Evolutionary conservation across 2,113 vertebrate genomes (phyloP).

Genomic region (Rallus limicola): DNA sequence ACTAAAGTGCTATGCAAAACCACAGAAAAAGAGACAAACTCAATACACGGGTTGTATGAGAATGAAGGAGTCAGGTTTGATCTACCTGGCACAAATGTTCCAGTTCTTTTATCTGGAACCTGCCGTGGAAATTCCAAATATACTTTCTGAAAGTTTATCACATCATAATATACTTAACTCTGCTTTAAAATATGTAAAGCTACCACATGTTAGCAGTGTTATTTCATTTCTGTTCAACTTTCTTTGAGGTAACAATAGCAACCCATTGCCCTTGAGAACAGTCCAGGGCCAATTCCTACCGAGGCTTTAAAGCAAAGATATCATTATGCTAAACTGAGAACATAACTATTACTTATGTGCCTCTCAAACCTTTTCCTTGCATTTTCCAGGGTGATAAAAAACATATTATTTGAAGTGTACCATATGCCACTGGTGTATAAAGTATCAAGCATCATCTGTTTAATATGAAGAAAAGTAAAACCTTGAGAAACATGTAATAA

Average conservation of each 20-base stretch:
- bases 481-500: background rate
- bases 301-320: background rate
- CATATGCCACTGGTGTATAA: background rate
- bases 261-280: background rate
- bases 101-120: background rate
- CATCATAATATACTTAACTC: background rate
- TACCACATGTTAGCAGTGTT: accelerated
- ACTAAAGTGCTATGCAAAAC: background rate
- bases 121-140: background rate
- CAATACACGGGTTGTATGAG: background rate
- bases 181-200: background rate
- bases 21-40: background rate
- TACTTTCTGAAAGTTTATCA: background rate
- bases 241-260: background rate
- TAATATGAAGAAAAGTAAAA: background rate
- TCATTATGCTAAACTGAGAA: background rate
- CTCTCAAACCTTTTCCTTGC: background rate
- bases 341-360: background rate
- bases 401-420: background rate
- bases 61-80: background rate
- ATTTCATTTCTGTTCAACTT: background rate
- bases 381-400: background rate
- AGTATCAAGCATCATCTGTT: background rate
- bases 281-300: background rate
- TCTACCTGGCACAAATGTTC: background rate